phyloP scores from a whole-genome alignment of 2,113 vertebrate genomes.

The Macaca fascicularis region T2T-MFA8v1.1 NC_088379.1:114007501-114008000 shows the following conservation, averaged over 20 bases:
- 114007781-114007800: neutral
- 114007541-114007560: neutral
- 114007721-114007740: too few species aligned
- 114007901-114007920: neutral
- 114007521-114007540: neutral
- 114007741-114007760: neutral
- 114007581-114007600: neutral
- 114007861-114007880: neutral
- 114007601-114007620: neutral
- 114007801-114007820: neutral
- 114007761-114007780: neutral
- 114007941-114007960: neutral
- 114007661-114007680: neutral
- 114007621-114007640: neutral
- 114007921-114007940: neutral
- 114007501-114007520: neutral
- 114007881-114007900: neutral
- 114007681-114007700: neutral
- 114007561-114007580: neutral
- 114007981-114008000: neutral
- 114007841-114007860: neutral
- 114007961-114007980: neutral
- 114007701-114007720: neutral
- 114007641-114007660: neutral
- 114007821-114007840: neutral